Base-by-base conservation (phyloP, 2,888 invertebrate genomes). In the Copidosoma aretas region DNA sequence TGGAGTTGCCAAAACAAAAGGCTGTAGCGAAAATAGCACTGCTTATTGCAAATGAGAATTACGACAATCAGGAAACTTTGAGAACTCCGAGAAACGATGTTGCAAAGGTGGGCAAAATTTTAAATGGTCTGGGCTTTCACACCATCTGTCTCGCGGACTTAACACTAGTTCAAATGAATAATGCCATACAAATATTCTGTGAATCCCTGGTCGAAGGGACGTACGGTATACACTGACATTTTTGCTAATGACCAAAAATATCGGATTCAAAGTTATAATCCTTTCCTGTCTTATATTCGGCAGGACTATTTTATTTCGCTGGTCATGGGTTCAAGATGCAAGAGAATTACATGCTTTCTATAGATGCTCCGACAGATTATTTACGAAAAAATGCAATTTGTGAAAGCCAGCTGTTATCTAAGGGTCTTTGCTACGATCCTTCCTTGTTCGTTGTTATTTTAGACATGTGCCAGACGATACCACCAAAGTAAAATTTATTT, bases 321-420 rank as follows among this genome's bases (percentile, higher is more conserved):
- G 84, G 84, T 0, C 84, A 84, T 74, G 83, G 83, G 59, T 83
- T 82, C 56, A 79, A 79, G 67, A 79, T 82, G 77, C 79, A 81
- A 43, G 82, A 81, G 58, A 81, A 78, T 76, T 82, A 80, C 19
- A 80, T 84, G 78, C 74, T 84, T 21, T 78, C 82, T 8, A 73
- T 80, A 2, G 82, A 84, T 72, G 77, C 81, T 15, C 82, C 84
- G 10, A 67, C 71, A 65, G 46, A 64, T 51, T 82, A 77, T 67
- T 73, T 78, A 17, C 73, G 79, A 53, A 76, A 71, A 59, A 74
- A 82, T 64, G 79, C 80, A 39, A 74, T 83, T 64, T 79, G 80
- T 53, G 82, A 82, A 71, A 79, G 79, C 64, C 76, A 82, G 73
- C 72, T 83, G 51, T 71, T 82, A 51, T 74, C 78, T 19, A 73